A percentile compares a stretch with the other conserved stretches of the same genome.
Conservation (phyloP, 92 coral and sea anemone species). For the Actinostola sp. region DNA sequence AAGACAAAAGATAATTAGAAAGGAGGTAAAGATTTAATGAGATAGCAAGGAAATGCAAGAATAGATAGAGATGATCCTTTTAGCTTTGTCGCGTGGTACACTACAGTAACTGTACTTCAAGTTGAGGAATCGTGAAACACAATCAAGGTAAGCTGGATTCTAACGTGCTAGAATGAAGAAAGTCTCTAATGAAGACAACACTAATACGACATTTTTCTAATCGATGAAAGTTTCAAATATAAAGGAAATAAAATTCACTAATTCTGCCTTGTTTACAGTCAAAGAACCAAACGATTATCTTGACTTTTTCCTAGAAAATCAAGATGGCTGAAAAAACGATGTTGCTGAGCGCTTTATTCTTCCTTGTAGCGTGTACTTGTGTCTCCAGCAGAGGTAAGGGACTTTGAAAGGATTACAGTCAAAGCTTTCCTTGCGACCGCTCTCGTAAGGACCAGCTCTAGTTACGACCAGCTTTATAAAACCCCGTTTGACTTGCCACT, state of each 20-base stretch:
- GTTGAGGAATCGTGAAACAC: neutral
- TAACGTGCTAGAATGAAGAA: neutral
- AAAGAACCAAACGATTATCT: neutral
- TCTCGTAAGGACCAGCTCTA: neutral
- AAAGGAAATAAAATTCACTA: neutral
- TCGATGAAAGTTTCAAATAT: neutral
- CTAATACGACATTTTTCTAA: neutral
- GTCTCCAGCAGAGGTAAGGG: slow-evolving; percentile 26
- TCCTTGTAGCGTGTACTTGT: slow-evolving; percentile 13
- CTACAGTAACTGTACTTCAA: neutral
- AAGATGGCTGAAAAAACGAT: slow-evolving; percentile 12
- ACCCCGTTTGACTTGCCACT: too few species aligned
- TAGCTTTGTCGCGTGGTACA: neutral
- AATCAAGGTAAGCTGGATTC: neutral
- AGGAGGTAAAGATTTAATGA: slow-evolving; percentile 11
- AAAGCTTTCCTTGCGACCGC: neutral
- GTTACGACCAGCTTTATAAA: neutral
- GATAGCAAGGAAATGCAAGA: slow-evolving; percentile 5
- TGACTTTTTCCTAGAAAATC: neutral
- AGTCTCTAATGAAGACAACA: too few species aligned
- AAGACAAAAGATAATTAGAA: slow-evolving; percentile 31
- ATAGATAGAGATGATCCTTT: neutral
- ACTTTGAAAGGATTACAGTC: neutral
- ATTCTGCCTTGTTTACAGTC: neutral
- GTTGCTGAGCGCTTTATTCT: slow-evolving; percentile 12